Evolutionary conservation across 1,140 invertebrate species (phyloP), one percentile per base, ranked within the genome.

Genomic region (Anthonomus grandis): DNA sequence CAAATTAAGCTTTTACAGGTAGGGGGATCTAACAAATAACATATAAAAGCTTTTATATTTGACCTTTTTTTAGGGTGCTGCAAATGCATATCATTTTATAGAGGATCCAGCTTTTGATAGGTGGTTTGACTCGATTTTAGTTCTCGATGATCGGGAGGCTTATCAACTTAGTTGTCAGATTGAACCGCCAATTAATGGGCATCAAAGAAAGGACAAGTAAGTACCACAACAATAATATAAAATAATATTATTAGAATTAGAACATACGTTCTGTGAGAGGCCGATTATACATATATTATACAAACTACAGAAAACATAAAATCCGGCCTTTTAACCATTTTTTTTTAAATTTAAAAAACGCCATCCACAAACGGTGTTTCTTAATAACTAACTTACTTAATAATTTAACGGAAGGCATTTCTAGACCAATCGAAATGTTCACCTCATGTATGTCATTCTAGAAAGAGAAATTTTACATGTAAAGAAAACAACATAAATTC

Each of bases 1-100:
- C 95, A 91, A 75, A 95, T 99, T 39, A 92, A 96, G 74, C 76
- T 99, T 47, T 78, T 98, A 4, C 97, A 99, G 93, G 60, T 62
- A 18, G 44, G 19, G 10, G 42, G 10, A 37, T 19, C 18, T 31
- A 47, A 1, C 4, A 2, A 18, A 27, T 27, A 17, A 13, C 1
- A 2, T 4, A 27, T 12, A 12, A 23, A 45, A 10, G 17, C 10
- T 22, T 41, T n/a, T 8, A 10, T 12, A 49, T n/a, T 57, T 18
- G 38, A 37, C 12, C 8, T 27, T 48, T 41, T 56, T 31, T 34
- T 57, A 50, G 57, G 62, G 93, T 45, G 93, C 97, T n/a, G 95
- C 96, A 0, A 95, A 97, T 73, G 93, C 94, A 1, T 99, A 99
- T 70, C 86, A 90, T 68, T 84, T 99, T 58, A 81, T 81, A 15